Base-by-base conservation (phyloP, 2,113 vertebrate species). In the Centropristis striata region DNA sequence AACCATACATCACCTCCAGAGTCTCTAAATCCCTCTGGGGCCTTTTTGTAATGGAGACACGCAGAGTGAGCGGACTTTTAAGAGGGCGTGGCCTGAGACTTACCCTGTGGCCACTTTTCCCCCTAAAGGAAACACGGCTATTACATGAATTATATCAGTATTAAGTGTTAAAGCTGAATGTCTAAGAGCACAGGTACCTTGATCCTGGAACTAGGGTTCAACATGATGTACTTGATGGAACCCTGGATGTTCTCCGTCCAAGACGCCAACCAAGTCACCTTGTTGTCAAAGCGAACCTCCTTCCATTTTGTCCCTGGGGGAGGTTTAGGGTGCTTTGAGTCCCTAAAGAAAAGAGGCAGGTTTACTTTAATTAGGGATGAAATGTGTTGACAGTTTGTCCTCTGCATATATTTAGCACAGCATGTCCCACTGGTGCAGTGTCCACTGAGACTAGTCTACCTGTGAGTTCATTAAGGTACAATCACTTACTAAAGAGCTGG, bases 231-330 rank as follows among this genome's bases (percentile, higher is more conserved):
- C 84, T 99, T 99, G 90, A 99, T 99, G 58, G 97, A 99, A 70
- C 97, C 97, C 75, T 99, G 98, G 88, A 99, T 98, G 87, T 99
- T 99, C 90, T 99, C 97, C 0, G 97, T 99, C 98, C 98, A 99
- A 2, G 97, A 99, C 16, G 96, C 98, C 85, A 99, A 90, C 98
- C 98, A 99, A 55, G 97, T 99, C 82, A 99, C 98, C 79, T 98
- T 99, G 88, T 98, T 98, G 87, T 99, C 98, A 84, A 98, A 95
- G 44, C 98, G 95, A 58, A 99, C 94, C 78, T 98, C 97, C 91
- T 99, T 99, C 98, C 98, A 99, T 88, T 95, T 97, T 81, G 96
- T 96, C 73, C 98, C 98, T 71, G 96, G 84, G 2, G 98, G 98
- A 79, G 98, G 95, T 72, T 96, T 85, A 81, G 98, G 98, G 32